A percentile compares a stretch with the other conserved stretches of the same genome.
phyloP scores from a whole-genome alignment of 2,888 invertebrate species.

The Ceramica pisi region DNA sequence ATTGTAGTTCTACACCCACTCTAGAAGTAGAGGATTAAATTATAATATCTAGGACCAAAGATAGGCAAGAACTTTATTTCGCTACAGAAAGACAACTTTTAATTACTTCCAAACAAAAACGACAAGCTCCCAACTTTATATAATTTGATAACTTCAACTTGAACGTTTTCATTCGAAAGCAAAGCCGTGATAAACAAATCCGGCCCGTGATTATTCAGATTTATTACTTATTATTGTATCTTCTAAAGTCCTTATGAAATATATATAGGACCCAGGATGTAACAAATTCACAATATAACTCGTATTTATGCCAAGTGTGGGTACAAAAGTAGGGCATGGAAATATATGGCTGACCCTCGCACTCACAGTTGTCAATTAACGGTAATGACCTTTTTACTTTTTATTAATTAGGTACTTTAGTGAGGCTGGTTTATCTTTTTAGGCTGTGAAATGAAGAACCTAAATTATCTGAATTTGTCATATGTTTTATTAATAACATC shows the following conservation, averaged over 20 bases:
- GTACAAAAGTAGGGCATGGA: conserved; percentile 28
- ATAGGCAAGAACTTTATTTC: conserved; percentile 68
- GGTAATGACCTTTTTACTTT: conserved; percentile 22
- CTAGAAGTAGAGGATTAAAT: conserved; percentile 8
- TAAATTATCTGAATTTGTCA: conserved; percentile 1
- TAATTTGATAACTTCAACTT: conserved; percentile 68
- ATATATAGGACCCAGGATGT: conserved; percentile 32
- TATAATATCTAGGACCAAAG: conserved; percentile 59
- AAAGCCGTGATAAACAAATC: conserved; percentile 61
- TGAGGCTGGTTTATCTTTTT: conserved; percentile 15
- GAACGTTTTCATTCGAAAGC: conserved; percentile 45
- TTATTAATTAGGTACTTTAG: conserved; percentile 27
- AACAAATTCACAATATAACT: conserved; percentile 25
- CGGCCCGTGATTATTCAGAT: conserved; percentile 48
- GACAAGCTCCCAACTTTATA: conserved; percentile 67
- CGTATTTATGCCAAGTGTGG: conserved; percentile 43
- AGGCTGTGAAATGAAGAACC: conserved; percentile 1
- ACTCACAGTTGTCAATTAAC: conserved; percentile 29
- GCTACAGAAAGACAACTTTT: conserved; percentile 71
- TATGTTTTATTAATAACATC: background rate
- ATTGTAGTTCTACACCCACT: background rate
- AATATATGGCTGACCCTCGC: conserved; percentile 26
- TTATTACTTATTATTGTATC: conserved; percentile 55
- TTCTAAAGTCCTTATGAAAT: conserved; percentile 45
- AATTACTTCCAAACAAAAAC: conserved; percentile 76